phyloP scores from a whole-genome alignment of 2,113 vertebrate species.

The Pelodiscus sinensis region DNA sequence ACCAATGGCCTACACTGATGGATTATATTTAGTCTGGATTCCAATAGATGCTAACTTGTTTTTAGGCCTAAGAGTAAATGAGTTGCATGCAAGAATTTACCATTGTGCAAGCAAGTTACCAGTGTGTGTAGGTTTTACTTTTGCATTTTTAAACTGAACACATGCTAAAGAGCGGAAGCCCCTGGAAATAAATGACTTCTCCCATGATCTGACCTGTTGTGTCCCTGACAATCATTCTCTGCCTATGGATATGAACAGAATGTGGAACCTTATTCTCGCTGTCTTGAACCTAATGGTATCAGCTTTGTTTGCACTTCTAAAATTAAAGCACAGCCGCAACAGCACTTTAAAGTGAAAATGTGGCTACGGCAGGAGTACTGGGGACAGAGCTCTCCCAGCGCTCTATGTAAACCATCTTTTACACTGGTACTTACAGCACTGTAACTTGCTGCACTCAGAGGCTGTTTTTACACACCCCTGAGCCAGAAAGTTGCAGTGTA shows the following conservation, averaged over 20 bases:
- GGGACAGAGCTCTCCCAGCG: no score
- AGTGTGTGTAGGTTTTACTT: neutral
- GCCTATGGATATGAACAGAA: neutral
- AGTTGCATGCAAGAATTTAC: neutral
- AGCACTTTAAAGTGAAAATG: no score
- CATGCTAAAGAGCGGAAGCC: neutral
- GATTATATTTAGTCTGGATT: neutral
- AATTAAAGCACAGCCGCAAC: no score
- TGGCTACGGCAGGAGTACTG: no score
- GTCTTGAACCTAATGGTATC: neutral
- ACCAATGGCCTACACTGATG: neutral
- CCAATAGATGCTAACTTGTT: neutral
- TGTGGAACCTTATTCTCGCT: neutral
- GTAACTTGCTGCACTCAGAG: no score
- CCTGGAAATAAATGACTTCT: neutral
- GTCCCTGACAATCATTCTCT: neutral
- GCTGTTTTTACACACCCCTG: no score
- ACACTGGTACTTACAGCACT: no score
- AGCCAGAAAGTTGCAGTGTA: no score
- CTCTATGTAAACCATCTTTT: no score
- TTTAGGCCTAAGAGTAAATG: neutral
- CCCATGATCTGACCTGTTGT: neutral
- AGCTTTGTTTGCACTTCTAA: neutral
- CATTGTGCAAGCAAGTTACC: neutral
- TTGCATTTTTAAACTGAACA: neutral